Evolutionary conservation across 2,888 invertebrate species (phyloP).

Genomic region (Chalcosyrphus nemorum): DNA sequence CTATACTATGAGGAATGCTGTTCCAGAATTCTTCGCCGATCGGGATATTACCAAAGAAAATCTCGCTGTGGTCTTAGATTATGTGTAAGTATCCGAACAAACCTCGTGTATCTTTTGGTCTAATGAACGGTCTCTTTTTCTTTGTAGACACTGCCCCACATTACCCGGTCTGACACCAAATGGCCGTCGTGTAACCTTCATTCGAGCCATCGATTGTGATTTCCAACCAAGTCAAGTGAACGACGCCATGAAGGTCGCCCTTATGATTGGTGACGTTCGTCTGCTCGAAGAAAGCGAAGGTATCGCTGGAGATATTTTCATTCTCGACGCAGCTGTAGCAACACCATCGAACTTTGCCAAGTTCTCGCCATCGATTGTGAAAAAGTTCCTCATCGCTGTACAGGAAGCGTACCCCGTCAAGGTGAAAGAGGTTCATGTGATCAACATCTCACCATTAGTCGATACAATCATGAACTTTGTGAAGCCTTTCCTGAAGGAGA

Average conservation of each 20-base stretch:
- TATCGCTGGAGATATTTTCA: slow-evolving; percentile 92
- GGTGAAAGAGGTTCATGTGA: slow-evolving; percentile 92
- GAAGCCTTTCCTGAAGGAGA: slow-evolving; percentile 93
- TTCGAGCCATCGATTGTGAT: slow-evolving; percentile 88
- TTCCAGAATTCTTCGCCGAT: slow-evolving; percentile 91
- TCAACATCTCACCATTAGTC: slow-evolving; percentile 91
- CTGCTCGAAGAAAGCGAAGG: slow-evolving; percentile 89
- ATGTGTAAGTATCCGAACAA: slow-evolving; percentile 85
- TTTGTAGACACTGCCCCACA: slow-evolving; percentile 88
- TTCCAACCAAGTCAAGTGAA: slow-evolving; percentile 87
- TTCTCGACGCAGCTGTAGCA: slow-evolving; percentile 90
- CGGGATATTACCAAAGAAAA: slow-evolving; percentile 89
- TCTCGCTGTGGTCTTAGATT: slow-evolving; percentile 86
- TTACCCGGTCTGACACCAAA: slow-evolving; percentile 91
- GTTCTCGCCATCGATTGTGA: slow-evolving; percentile 90
- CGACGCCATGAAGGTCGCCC: slow-evolving; percentile 90
- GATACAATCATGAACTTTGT: slow-evolving; percentile 93
- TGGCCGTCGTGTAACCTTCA: slow-evolving; percentile 89
- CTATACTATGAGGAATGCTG: slow-evolving; percentile 91
- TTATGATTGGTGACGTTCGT: slow-evolving; percentile 93
- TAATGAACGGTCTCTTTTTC: background rate
- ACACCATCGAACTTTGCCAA: slow-evolving; percentile 92
- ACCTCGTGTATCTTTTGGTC: background rate
- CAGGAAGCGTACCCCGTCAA: slow-evolving; percentile 95
- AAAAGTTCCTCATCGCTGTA: slow-evolving; percentile 93